phyloP scores from a whole-genome alignment of 1,140 invertebrate genomes.

The Magallana ariakensis region DNA sequence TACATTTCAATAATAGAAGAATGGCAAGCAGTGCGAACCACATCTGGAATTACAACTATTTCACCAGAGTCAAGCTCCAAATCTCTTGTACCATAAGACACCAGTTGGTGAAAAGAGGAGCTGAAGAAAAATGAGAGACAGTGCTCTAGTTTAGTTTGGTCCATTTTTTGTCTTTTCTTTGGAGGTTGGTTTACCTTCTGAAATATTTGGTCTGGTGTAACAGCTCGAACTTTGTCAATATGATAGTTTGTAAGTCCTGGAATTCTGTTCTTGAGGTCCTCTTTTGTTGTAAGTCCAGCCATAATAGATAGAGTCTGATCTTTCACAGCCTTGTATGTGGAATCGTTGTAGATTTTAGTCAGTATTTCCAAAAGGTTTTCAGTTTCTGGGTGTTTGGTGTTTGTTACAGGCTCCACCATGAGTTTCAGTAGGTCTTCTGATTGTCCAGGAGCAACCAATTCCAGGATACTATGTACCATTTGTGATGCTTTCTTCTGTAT shows the following conservation, averaged over 20 bases:
- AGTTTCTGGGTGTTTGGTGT: not conserved
- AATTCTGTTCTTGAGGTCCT: slow-evolving; percentile 1
- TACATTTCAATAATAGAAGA: slow-evolving; percentile 35
- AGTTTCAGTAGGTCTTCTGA: not conserved
- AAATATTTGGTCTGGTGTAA: slow-evolving; percentile 23
- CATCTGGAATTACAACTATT: not conserved
- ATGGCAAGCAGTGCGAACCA: slow-evolving; percentile 42
- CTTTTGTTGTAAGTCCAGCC: slow-evolving; percentile 30
- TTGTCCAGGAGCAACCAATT: slow-evolving; percentile 11
- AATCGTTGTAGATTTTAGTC: not conserved
- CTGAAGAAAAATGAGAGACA: slow-evolving; percentile 39
- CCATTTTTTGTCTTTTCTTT: slow-evolving; percentile 42
- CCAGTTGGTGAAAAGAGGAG: slow-evolving; percentile 29
- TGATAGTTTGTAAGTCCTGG: slow-evolving; percentile 13
- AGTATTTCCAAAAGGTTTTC: not conserved
- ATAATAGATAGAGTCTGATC: not conserved
- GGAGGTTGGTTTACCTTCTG: slow-evolving; percentile 22
- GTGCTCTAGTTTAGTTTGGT: slow-evolving; percentile 39
- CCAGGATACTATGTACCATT: not conserved
- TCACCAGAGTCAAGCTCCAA: slow-evolving; percentile 36
- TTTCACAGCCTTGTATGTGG: not conserved
- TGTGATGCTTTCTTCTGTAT: not conserved
- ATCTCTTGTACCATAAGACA: slow-evolving; percentile 38
- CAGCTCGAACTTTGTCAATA: not conserved
- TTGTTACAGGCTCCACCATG: not conserved